Base-by-base conservation (phyloP, 1,140 invertebrate species). In the Diplogasteroides magnus region DNA sequence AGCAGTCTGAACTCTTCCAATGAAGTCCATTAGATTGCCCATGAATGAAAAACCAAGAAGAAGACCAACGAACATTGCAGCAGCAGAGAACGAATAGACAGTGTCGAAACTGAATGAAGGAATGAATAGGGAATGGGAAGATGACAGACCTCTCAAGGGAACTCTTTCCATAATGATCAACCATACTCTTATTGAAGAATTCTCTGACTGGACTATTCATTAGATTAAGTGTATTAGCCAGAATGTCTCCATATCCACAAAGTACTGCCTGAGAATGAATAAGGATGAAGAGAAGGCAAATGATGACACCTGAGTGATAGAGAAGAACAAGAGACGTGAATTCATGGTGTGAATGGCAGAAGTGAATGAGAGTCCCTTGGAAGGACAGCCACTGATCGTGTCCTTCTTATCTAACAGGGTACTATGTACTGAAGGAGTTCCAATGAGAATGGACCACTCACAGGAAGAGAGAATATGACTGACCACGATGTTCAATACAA, bases 21-120 rank as follows among this genome's bases (percentile, higher is more conserved):
- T 63, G 31, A 56, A 48, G 56, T 77, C 76, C 76, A 77, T 79
- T 23, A 78, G 61, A 15, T 58, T 63, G 56, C 76, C 76, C 76
- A 77, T 77, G 15, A 64, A 25, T 6, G 66, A 29, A 58, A 64
- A 78, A 27, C 68, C 78, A 14, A 79, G 31, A 2, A 81, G 48
- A 3, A 78, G 58, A 14, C 76, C 76, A 19, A 77, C 29, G 31
- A 76, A 76, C 62, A 72, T 74, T 6, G 64, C 56, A 14, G 72
- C 67, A 3, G 76, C 78, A 6, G 61, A 63, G 27, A 56, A 29
- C 1, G 76, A 79, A 62, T 70, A 78, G 23, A 77, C 31, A 55
- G 77, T 64, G n/a, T 79, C 69, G 61, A 77, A 77, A 29, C 76
- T 77, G 59, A 31, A 78, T 19, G 31, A 23, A 73, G 11, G 6